Conservation (phyloP, 1,140 invertebrate genomes). For the Saccostrea cuccullata region DNA sequence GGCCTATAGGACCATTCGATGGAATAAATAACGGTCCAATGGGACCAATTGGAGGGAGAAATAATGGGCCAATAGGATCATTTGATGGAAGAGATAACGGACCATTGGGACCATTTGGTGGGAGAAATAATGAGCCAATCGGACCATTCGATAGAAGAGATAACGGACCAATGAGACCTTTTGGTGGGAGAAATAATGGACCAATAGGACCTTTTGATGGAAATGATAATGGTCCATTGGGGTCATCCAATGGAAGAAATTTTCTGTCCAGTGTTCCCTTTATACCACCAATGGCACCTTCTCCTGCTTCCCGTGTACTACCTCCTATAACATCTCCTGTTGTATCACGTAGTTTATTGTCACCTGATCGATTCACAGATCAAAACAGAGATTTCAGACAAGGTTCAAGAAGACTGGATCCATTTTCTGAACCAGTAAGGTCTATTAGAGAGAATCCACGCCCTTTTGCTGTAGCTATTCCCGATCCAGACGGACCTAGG, state of each 20-base stretch:
- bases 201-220: not conserved
- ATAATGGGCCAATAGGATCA: not conserved
- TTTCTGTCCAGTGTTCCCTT: not conserved
- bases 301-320: not conserved
- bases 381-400: not conserved
- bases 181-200: not conserved
- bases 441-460: not conserved
- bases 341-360: not conserved
- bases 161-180: not conserved
- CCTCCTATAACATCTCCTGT: not conserved
- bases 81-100: not conserved
- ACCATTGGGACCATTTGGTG: not conserved
- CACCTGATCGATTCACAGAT: not conserved
- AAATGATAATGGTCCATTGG: not conserved
- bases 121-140: not conserved
- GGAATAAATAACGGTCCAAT: not conserved
- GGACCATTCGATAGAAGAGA: not conserved
- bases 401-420: not conserved
- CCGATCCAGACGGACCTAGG: not conserved
- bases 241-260: not conserved
- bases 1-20: not conserved
- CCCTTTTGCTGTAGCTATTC: not conserved
- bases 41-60: not conserved
- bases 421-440: not conserved
- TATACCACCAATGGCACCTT: not conserved